phyloP scores from a whole-genome alignment of 2,888 invertebrate species.

The Electrophaes corylata region DNA sequence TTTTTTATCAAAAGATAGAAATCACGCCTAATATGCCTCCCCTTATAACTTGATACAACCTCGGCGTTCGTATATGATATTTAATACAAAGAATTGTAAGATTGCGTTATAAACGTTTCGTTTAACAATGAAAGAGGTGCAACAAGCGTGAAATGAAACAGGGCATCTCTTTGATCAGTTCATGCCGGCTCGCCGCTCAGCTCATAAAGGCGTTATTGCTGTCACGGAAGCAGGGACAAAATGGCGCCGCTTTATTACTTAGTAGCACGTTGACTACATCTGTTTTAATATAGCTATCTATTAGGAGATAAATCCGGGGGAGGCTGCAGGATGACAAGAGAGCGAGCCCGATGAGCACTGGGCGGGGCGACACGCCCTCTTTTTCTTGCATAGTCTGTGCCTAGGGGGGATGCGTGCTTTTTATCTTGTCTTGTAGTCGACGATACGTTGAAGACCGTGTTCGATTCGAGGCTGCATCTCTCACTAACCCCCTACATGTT shows the following conservation, averaged over 20 bases:
- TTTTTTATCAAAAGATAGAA: background rate
- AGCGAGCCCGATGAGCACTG: slow-evolving; percentile 58
- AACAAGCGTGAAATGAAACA: slow-evolving; percentile 77
- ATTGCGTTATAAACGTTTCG: slow-evolving; percentile 70
- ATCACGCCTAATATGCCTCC: slow-evolving; percentile 3
- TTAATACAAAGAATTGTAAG: slow-evolving; percentile 53
- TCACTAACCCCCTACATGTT: background rate
- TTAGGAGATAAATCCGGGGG: slow-evolving; percentile 74
- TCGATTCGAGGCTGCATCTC: slow-evolving; percentile 12
- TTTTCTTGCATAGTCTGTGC: slow-evolving; percentile 61
- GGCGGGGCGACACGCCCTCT: slow-evolving; percentile 82
- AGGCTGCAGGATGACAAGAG: slow-evolving; percentile 69
- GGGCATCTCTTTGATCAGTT: slow-evolving; percentile 77
- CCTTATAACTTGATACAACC: slow-evolving; percentile 19
- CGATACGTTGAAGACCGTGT: slow-evolving; percentile 14
- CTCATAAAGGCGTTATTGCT: slow-evolving; percentile 78
- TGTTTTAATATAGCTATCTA: slow-evolving; percentile 79
- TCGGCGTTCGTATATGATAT: slow-evolving; percentile 24
- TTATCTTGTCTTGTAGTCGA: slow-evolving; percentile 45
- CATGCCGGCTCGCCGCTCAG: slow-evolving; percentile 68
- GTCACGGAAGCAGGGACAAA: slow-evolving; percentile 77
- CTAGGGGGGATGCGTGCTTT: slow-evolving; percentile 54
- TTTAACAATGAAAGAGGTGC: slow-evolving; percentile 70
- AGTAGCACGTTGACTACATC: slow-evolving; percentile 81
- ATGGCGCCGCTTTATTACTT: slow-evolving; percentile 83